phyloP scores from a whole-genome alignment of 2,888 invertebrate species.

The Philhelius pedissequus region DNA sequence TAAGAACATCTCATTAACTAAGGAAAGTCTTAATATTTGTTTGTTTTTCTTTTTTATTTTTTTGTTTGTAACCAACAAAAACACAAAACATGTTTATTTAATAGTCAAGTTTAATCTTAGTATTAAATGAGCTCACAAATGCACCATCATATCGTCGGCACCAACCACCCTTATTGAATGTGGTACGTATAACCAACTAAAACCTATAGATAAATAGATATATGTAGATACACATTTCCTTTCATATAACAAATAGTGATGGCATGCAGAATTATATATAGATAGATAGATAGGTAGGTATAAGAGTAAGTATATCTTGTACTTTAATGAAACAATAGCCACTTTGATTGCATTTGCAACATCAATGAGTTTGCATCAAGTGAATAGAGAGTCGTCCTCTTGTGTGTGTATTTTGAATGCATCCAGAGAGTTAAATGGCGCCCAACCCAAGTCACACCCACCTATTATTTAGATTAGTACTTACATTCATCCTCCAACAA shows the following conservation, averaged over 20 bases:
- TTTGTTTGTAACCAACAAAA: conserved; percentile 22
- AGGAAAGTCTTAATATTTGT: background rate
- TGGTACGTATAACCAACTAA: background rate
- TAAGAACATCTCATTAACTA: background rate
- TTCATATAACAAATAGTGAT: background rate
- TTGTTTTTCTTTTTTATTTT: background rate
- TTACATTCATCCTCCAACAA: conserved; percentile 65
- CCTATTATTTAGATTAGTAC: conserved; percentile 69
- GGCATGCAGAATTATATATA: background rate
- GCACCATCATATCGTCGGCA: background rate
- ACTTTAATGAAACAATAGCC: conserved; percentile 67
- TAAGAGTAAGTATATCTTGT: conserved; percentile 21
- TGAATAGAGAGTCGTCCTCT: conserved; percentile 5
- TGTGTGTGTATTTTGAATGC: conserved; percentile 26
- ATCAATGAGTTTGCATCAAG: conserved; percentile 64
- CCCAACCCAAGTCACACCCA: conserved; percentile 68
- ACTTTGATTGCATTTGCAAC: conserved; percentile 68
- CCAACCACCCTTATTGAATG: background rate
- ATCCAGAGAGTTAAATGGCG: conserved; percentile 55
- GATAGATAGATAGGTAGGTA: too few relatives aligned
- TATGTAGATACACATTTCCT: background rate
- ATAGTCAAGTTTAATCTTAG: conserved; percentile 57
- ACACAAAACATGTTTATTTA: conserved; percentile 59
- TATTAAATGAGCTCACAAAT: conserved; percentile 28
- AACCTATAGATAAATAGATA: background rate